These are phyloP conservation scores for Pelochelys cantorii DNA, from an alignment of 2,797 vertebrate genomes.

Conservation along the genomic window DNA sequence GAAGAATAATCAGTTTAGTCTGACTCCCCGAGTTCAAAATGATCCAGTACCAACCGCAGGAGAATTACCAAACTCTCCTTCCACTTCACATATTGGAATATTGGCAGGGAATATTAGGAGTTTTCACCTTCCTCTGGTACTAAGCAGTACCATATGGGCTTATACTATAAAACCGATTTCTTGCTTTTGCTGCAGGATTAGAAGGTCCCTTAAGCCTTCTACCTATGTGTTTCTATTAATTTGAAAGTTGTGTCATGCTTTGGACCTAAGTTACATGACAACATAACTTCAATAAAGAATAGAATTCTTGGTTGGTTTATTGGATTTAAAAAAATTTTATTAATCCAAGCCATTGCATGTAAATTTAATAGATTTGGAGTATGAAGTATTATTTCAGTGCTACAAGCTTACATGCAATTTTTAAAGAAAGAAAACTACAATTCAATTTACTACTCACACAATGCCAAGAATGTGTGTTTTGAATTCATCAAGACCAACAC, in stretches of 20 bases:
- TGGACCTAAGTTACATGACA: not conserved
- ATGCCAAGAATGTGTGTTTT: slow-evolving; percentile 98
- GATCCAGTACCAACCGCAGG: not conserved
- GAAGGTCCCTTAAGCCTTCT: not conserved
- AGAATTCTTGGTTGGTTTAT: not conserved
- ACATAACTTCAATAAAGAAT: not conserved
- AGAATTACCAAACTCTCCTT: not conserved
- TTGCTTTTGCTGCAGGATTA: not conserved
- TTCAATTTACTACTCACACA: slow-evolving; percentile 89
- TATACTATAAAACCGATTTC: not conserved
- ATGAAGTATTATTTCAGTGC: not conserved
- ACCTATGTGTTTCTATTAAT: not conserved
- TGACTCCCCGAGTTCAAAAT: not conserved
- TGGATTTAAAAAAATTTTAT: not conserved
- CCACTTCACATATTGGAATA: not conserved
- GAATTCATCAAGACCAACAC: slow-evolving; percentile 99
- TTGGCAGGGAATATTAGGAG: not conserved
- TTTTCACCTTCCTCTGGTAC: too few species aligned
- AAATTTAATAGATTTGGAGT: not conserved
- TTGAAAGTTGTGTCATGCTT: not conserved
- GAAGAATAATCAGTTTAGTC: not conserved
- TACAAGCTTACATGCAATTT: not conserved
- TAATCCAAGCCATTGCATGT: rapidly evolving
- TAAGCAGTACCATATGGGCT: not conserved
- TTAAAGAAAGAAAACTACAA: not conserved